These are phyloP conservation scores for Drosophila watanabei DNA, from an alignment of 1,140 invertebrate species.

Conservation along the genomic window DNA sequence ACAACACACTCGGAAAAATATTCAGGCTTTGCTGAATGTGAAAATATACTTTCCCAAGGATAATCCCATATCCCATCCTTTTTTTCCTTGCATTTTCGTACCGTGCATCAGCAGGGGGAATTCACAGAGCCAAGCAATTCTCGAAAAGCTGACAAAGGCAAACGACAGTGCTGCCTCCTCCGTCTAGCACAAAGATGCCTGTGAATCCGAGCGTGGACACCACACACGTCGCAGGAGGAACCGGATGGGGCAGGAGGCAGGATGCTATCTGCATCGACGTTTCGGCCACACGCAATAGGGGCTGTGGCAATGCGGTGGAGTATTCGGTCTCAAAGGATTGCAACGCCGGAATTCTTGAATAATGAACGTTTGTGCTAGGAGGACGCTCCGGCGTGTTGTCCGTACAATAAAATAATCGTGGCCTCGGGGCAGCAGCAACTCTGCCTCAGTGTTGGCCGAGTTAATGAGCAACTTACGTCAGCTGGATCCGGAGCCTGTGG, in stretches of 20 bases:
- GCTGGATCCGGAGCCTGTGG: conserved; percentile 3
- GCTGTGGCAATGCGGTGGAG: background rate
- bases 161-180: conserved; percentile 9
- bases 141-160: conserved; percentile 52
- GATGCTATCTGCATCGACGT: conserved; percentile 42
- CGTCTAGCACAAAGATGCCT: conserved; percentile 36
- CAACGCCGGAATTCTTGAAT: conserved; percentile 21
- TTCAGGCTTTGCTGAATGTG: background rate
- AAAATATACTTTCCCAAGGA: background rate
- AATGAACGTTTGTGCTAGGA: conserved; percentile 32
- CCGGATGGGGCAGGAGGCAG: background rate
- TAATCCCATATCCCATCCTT: too few relatives aligned
- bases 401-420: conserved; percentile 34
- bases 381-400: background rate
- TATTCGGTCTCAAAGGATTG: conserved; percentile 37
- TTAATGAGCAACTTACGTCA: conserved; percentile 69
- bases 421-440: background rate
- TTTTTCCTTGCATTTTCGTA: conserved; percentile 1
- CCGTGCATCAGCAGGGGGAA: conserved; percentile 24
- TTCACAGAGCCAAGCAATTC: conserved; percentile 8
- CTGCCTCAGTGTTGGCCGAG: conserved; percentile 17
- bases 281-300: conserved; percentile 37
- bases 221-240: conserved; percentile 8
- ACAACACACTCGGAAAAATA: conserved; percentile 28
- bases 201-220: conserved; percentile 15